These are phyloP conservation scores for Erynnis tages DNA, from an alignment of 2,888 invertebrate genomes.

Conservation along the genomic window DNA sequence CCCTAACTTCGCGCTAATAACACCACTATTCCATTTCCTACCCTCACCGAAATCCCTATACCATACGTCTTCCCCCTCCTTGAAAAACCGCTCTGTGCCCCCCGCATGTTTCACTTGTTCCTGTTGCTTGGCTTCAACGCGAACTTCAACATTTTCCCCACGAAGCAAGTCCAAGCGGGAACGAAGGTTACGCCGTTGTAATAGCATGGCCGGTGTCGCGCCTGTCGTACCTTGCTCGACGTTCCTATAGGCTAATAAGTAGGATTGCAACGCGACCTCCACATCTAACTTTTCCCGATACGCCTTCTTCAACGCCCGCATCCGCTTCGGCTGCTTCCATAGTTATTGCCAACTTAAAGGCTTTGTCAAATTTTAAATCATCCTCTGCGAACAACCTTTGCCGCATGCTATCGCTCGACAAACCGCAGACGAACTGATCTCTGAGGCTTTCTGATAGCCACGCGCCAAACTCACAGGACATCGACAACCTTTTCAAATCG, in stretches of 20 bases:
- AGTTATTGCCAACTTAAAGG: background rate
- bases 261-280: background rate
- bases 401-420: background rate
- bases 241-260: too few species aligned
- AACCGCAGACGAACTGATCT: background rate
- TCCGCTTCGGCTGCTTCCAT: background rate
- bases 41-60: background rate
- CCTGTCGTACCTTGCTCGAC: background rate
- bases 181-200: background rate
- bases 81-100: background rate
- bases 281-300: background rate
- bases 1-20: background rate
- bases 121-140: background rate
- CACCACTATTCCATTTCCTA: background rate
- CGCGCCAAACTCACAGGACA: too few species aligned
- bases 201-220: background rate
- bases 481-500: too few species aligned
- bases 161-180: background rate
- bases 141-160: background rate
- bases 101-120: background rate
- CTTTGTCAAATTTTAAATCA: background rate
- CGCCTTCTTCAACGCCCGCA: background rate
- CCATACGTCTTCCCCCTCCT: background rate
- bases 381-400: background rate
- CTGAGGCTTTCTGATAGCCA: too few species aligned